A percentile compares a stretch with the other conserved stretches of the same genome.
phyloP scores from a whole-genome alignment of 1,140 invertebrate species.

The Drosophila arawakana region DNA sequence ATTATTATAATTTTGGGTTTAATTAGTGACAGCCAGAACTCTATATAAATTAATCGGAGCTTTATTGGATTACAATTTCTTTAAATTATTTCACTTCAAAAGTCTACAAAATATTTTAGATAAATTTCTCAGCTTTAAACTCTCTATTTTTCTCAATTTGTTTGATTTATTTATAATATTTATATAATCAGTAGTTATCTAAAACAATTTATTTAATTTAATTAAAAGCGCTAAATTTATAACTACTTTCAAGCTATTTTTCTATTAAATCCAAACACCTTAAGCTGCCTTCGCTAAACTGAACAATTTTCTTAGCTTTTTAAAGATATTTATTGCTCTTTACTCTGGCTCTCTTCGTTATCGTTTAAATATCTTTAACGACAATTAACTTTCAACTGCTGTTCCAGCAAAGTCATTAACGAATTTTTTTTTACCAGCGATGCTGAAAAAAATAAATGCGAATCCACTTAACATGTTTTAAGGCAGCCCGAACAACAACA shows the following conservation, averaged over 20 bases:
- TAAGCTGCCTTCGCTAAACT: not conserved
- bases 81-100: too few relatives aligned
- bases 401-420: conserved; percentile 46
- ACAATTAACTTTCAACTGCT: conserved; percentile 44
- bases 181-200: too few relatives aligned
- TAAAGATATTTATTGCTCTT: conserved; percentile 12
- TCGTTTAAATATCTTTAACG: conserved; percentile 16
- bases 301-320: not conserved
- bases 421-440: conserved; percentile 7
- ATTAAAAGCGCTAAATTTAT: not conserved
- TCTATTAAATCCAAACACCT: not conserved
- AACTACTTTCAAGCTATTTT: not conserved
- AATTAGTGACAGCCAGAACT: too few relatives aligned
- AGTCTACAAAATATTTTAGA: too few relatives aligned
- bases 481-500: conserved; percentile 22
- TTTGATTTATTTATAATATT: too few relatives aligned
- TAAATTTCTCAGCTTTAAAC: too few relatives aligned
- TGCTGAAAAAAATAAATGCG: conserved; percentile 21
- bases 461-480: conserved; percentile 37
- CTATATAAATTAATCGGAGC: too few relatives aligned
- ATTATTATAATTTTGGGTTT: too few relatives aligned
- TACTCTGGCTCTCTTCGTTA: conserved; percentile 11
- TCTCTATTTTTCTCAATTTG: too few relatives aligned
- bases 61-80: too few relatives aligned
- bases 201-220: too few relatives aligned